Base-by-base conservation (phyloP, 2,888 invertebrate species). In the Xestia rhomboidea region DNA sequence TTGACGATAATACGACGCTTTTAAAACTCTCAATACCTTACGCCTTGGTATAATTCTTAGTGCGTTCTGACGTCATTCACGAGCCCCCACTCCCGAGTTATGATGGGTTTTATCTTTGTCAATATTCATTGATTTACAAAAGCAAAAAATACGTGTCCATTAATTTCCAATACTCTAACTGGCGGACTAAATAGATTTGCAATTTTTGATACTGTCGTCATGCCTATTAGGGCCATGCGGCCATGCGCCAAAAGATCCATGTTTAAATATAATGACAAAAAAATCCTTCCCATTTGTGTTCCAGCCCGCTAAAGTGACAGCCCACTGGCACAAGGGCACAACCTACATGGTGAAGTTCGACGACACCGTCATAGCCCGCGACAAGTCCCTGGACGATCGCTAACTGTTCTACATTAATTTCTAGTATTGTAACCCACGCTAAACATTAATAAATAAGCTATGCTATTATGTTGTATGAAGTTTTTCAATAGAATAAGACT, bases 291-390 rank as follows among this genome's bases (percentile, higher is more conserved):
- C 21, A 21, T 82, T 89, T 90, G 86, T 84, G 70, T 98, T 98
- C 81, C 96, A 99, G 99, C 98, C 99, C 6, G 99, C 99, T 63
- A 99, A 99, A 96, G 99, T 99, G 13, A 98, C 99, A 0, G 99
- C 99, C 0, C 99, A 99, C 94, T 99, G 99, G 99, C 99, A 99
- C 94, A 99, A 99, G 94, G 99, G 99, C 62, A 99, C 99, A 15
- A 99, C 99, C 0, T 99, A 99, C 93, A 99, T 99, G 99, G 99
- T 99, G 15, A 99, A 99, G 95, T 99, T 99, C 95, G 99, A 99
- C 88, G 99, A 99, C 92, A 97, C 98, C 51, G 99, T 99, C 72
- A 98, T 99, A 88, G 97, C 98, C 6, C 97, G 99, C 89, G 99
- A 99, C 93, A 99, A 99, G 93, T 98, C 98, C 89, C 95, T 99